These are phyloP conservation scores for Erannis defoliaria DNA, from an alignment of 2,888 invertebrate genomes.

Conservation along the genomic window DNA sequence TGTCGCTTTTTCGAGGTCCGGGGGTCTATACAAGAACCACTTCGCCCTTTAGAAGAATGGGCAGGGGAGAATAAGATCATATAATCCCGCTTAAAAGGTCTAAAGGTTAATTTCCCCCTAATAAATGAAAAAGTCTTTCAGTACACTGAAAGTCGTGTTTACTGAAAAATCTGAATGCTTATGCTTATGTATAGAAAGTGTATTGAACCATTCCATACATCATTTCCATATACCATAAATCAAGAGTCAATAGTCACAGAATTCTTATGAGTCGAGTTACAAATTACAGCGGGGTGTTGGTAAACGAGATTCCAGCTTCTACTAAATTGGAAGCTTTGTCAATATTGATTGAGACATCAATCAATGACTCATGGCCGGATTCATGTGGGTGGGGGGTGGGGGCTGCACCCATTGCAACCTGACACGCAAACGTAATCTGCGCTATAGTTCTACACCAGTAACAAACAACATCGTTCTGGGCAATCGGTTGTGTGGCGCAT, in stretches of 20 bases:
- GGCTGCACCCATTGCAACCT: no score
- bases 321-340: slow-evolving; percentile 15
- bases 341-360: slow-evolving; percentile 26
- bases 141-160: neutral
- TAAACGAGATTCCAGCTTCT: slow-evolving; percentile 10
- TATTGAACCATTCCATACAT: neutral
- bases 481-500: no score
- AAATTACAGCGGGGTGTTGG: slow-evolving; percentile 6
- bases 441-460: no score
- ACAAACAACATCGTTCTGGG: no score
- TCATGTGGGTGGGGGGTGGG: neutral
- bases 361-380: slow-evolving; percentile 13
- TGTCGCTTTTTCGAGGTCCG: no score
- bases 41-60: no score
- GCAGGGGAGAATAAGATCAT: no score
- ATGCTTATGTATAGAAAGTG: neutral
- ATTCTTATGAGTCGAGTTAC: slow-evolving; percentile 5
- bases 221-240: neutral
- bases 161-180: neutral
- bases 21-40: no score
- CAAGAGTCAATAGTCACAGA: slow-evolving; percentile 2
- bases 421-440: no score
- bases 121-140: neutral
- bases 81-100: no score
- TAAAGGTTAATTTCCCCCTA: no score